Percentiles rank a stretch among this genome's conserved stretches.
Evolutionary conservation across 2,888 invertebrate species (phyloP).

Genomic region (Eupithecia subfuscata): DNA sequence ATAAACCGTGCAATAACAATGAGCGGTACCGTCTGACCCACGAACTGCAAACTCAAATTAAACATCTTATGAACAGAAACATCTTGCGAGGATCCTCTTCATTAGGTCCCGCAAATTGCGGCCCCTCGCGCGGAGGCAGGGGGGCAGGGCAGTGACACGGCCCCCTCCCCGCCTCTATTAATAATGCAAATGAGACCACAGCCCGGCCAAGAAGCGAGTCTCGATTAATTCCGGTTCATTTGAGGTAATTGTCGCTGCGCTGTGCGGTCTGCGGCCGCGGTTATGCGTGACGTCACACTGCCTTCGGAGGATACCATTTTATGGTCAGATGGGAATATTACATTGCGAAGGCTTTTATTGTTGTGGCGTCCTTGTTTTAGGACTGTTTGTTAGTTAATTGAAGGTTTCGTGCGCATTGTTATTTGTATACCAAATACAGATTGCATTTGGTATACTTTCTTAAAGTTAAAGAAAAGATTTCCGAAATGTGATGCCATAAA

Average conservation of each 20-base stretch:
- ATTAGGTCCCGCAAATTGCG: conserved; percentile 81
- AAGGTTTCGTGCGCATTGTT: background rate
- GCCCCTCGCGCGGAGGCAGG: conserved; percentile 41
- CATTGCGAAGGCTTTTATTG: conserved; percentile 6
- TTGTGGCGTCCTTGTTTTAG: background rate
- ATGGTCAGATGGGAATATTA: conserved; percentile 8
- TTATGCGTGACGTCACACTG: conserved; percentile 25
- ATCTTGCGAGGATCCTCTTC: conserved; percentile 82
- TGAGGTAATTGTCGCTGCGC: conserved; percentile 83
- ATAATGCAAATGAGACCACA: conserved; percentile 84
- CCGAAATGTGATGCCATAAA: background rate
- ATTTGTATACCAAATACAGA: background rate
- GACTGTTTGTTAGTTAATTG: background rate
- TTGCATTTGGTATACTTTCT: background rate
- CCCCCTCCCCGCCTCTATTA: conserved; percentile 75
- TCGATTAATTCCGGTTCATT: conserved; percentile 84
- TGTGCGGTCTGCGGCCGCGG: conserved; percentile 57
- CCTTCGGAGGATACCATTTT: conserved; percentile 16
- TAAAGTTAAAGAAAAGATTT: background rate
- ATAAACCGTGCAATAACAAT: conserved; percentile 76
- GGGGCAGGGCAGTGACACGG: conserved; percentile 74
- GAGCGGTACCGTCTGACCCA: conserved; percentile 74
- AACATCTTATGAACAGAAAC: conserved; percentile 83
- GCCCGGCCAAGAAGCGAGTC: conserved; percentile 82
- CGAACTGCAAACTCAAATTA: conserved; percentile 81